Conservation (phyloP, 1,140 invertebrate species). For the Ips nitidus region DNA sequence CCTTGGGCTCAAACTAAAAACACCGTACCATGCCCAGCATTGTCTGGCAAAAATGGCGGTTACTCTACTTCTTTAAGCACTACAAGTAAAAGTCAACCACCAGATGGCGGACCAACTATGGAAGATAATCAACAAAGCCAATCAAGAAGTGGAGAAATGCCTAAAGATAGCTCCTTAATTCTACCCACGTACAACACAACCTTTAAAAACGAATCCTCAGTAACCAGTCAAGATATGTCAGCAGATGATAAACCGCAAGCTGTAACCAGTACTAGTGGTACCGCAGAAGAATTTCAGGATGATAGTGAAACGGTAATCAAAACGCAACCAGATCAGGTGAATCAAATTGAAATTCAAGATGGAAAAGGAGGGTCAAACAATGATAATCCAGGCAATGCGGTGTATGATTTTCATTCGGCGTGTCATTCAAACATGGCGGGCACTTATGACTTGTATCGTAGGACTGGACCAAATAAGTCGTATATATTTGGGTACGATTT, state of each 20-base stretch:
- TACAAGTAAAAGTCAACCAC: conserved; percentile 10
- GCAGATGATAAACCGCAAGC: neutral
- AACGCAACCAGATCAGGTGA: neutral
- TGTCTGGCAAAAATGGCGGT: conserved; percentile 14
- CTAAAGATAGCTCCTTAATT: neutral
- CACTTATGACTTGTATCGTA: conserved; percentile 38
- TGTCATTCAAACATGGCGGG: conserved; percentile 47
- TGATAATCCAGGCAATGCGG: neutral
- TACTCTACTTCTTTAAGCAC: conserved; percentile 22
- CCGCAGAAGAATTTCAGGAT: neutral
- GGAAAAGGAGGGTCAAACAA: neutral
- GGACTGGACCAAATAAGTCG: conserved; percentile 35
- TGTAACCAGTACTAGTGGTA: neutral
- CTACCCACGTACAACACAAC: conserved; percentile 4
- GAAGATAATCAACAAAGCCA: neutral
- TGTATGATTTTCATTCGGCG: conserved; percentile 10
- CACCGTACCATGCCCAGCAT: conserved; percentile 21
- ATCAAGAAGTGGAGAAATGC: neutral
- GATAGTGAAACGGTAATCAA: too few relatives aligned
- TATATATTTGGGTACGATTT: conserved; percentile 48
- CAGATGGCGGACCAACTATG: neutral
- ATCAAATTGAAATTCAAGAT: neutral
- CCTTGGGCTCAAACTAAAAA: conserved; percentile 15
- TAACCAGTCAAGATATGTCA: neutral
- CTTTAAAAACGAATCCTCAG: neutral